Base-by-base conservation (phyloP, 2,113 vertebrate genomes). In the Hiodon tergisus region DNA sequence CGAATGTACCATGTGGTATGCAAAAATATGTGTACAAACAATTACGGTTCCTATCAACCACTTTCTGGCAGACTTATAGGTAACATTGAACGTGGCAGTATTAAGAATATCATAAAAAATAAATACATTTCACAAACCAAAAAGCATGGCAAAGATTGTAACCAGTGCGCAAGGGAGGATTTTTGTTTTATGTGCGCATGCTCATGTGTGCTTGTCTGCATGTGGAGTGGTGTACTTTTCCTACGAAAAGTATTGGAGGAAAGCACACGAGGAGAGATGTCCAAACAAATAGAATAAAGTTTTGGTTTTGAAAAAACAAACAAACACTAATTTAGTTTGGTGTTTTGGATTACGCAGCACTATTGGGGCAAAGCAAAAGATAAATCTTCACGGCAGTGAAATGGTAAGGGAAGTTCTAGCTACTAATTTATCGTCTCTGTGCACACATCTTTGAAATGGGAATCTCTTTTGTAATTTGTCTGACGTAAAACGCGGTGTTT, bases 351-450 rank as follows among this genome's bases (percentile, higher is more conserved):
- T 62, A 67, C 63, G 47, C 14, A 4, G 2, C 9, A 59, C 9
- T 9, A 3, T 3, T 14, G 14, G 7, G 3, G 58, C 7, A 63
- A n/a, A 51, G 6, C 52, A 14, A 4, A 59, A 61, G 55, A 68
- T 31, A 13, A 83, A 80, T 79, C 61, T 65, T 55, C 74, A 78
- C 79, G 79, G 79, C 79, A 84, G 83, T 86, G 87, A 85, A 86
- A 89, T 90, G 88, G 89, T 90, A 85, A 90, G 88, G 88, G 59
- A 83, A 86, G 78, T 86, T 86, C 75, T 71, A 78, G 55, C 47
- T 55, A 78, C 50, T 78, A 71, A 75, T 66, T 82, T 66, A 11
- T 16, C 72, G 67, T 62, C 71, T 72, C 69, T 55, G 46, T 67
- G 74, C 75, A 72, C 68, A 71, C 76, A 67, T 76, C 74, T 74